A percentile compares a stretch with the other conserved stretches of the same genome.
Conservation (phyloP, 2,888 invertebrate genomes). For the Lochmaea capreae region DNA sequence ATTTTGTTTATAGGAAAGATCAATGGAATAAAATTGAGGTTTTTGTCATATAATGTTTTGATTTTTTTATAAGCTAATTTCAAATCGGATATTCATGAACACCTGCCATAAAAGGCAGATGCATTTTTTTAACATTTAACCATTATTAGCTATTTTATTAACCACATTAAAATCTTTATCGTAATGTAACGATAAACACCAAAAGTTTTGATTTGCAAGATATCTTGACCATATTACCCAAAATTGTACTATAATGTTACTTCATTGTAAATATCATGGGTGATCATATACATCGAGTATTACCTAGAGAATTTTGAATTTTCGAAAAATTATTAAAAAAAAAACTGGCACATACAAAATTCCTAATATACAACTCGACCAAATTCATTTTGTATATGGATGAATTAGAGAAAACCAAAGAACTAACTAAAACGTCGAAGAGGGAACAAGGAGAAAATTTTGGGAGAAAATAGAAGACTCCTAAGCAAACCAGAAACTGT, state of each 20-base stretch:
- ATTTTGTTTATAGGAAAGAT: too few species aligned
- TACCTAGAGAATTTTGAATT: constrained; percentile 1
- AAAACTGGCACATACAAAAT: background rate
- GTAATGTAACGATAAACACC: background rate
- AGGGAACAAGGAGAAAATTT: too few species aligned
- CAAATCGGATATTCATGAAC: background rate
- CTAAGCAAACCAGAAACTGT: too few species aligned
- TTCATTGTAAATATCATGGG: background rate
- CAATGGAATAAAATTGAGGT: too few species aligned
- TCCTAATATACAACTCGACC: too few species aligned
- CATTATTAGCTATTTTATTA: background rate
- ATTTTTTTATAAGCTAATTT: background rate
- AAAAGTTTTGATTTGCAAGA: background rate
- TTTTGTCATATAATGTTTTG: background rate
- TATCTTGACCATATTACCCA: background rate
- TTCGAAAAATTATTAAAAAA: background rate
- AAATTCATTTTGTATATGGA: too few species aligned
- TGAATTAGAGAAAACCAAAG: too few species aligned
- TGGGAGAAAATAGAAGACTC: too few species aligned
- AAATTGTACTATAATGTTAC: background rate
- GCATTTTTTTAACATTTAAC: background rate
- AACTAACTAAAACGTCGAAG: too few species aligned
- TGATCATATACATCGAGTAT: background rate
- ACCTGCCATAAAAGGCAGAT: background rate
- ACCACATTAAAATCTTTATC: background rate